Conservation (phyloP, 2,113 vertebrate genomes). For the Columba livia region DNA sequence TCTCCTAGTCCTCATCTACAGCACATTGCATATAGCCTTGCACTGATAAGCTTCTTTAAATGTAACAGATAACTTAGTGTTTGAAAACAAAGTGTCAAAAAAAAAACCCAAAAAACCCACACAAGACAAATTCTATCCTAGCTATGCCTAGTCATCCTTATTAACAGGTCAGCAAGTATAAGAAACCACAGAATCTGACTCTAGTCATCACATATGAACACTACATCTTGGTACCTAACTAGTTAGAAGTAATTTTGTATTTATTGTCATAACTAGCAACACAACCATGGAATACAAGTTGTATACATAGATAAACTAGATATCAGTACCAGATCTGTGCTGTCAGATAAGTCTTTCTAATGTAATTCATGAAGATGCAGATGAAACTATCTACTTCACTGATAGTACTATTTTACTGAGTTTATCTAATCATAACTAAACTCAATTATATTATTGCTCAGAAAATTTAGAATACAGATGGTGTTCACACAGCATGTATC, state of each 20-base stretch:
- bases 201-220: neutral
- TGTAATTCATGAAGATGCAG: neutral
- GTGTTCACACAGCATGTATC: neutral
- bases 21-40: fast-evolving
- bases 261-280: neutral
- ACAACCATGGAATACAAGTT: neutral
- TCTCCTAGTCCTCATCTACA: neutral
- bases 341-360: neutral
- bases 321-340: neutral
- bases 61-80: neutral
- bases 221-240: neutral
- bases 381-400: neutral
- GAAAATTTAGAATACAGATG: neutral
- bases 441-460: neutral
- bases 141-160: neutral
- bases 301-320: neutral
- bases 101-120: neutral
- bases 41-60: neutral
- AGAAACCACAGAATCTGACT: neutral
- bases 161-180: neutral
- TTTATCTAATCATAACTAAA: neutral
- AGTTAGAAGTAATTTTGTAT: neutral
- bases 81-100: neutral
- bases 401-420: neutral
- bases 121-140: neutral